Evolutionary conservation across 2,888 invertebrate species (phyloP), one percentile per base, ranked within the genome.

Genomic region (Steinernema scapterisci): DNA sequence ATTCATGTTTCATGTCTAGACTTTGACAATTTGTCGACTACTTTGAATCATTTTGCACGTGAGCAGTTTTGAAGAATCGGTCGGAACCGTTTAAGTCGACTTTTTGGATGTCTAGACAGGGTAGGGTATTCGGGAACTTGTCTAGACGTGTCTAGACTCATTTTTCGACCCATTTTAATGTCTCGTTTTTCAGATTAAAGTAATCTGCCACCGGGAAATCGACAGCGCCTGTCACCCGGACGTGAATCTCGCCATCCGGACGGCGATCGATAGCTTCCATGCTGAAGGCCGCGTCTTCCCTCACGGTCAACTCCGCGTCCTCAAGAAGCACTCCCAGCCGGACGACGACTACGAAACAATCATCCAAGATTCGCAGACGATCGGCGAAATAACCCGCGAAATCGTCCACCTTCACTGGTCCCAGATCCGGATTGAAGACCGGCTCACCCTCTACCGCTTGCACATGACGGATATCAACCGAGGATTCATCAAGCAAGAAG

Each of bases 251-350:
- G 81, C 76, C 7, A 82, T 86, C 44, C 73, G 81, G 13, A 54
- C 74, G 9, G 80, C 79, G n/a, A 75, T 84, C 6, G 83, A 82
- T 19, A 70, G 76, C 43, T 86, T 80, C 74, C 73, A 81, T 46
- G 77, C 73, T 19, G 83, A 86, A 56, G 80, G 81, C 43, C 75
- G 81, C n/a, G 79, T 85, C 1, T 86, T 86, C 73, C 86, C 86
- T 0, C 83, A 83, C 56, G 85, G 85, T 43, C 84, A 84, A 72
- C 73, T 76, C 31, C 75, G 81, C 23, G 31, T 63, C 16, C 38
- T 63, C 31, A 63, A 63, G 27, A 71, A 71, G 44, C 31, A 44
- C 23, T n/a, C 31, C 1, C 16, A n/a, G 13, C 1, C 6, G 13
- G 51, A 46, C 7, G 51, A 51, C 7, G 16, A 6, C 11, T 16